Percentiles rank a stretch among this genome's conserved stretches.
These are phyloP conservation scores for Periplaneta americana DNA, from an alignment of 1,140 invertebrate genomes.

Conservation along the genomic window DNA sequence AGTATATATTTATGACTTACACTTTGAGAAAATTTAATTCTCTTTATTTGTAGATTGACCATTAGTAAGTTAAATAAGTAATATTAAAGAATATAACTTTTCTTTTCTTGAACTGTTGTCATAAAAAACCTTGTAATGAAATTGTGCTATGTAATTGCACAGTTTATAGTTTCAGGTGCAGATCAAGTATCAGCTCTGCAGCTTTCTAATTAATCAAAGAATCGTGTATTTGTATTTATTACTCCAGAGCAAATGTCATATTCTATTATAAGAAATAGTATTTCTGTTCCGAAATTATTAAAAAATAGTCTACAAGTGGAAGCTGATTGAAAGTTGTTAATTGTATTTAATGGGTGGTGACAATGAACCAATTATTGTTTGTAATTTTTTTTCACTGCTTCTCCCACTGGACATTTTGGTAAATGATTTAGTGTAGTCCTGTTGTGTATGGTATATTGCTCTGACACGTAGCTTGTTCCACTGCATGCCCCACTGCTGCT, in stretches of 20 bases:
- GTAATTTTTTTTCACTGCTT: constrained; percentile 20
- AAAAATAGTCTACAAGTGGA: too few relatives aligned
- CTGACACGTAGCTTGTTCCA: neutral
- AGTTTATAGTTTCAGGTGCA: neutral
- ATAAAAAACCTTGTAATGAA: neutral
- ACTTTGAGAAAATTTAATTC: too few relatives aligned
- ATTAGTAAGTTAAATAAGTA: too few relatives aligned
- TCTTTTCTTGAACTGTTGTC: neutral
- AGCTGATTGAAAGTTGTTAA: neutral
- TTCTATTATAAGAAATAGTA: too few relatives aligned
- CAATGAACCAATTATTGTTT: constrained; percentile 5
- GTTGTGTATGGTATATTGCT: constrained; percentile 12
- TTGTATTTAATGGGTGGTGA: neutral
- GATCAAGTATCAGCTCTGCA: too few relatives aligned
- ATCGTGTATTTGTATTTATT: neutral
- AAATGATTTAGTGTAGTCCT: constrained; percentile 17
- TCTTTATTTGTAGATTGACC: too few relatives aligned
- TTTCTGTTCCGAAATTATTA: too few relatives aligned
- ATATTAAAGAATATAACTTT: neutral
- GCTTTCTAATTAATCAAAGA: too few relatives aligned
- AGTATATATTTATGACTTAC: too few relatives aligned
- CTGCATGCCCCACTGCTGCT: neutral
- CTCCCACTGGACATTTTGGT: constrained; percentile 17
- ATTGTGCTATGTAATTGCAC: neutral
- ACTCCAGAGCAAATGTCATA: too few relatives aligned